Percentiles rank a stretch among this genome's conserved stretches.
Conservation (phyloP, 1,140 invertebrate genomes). For the Ceratina calcarata region DNA sequence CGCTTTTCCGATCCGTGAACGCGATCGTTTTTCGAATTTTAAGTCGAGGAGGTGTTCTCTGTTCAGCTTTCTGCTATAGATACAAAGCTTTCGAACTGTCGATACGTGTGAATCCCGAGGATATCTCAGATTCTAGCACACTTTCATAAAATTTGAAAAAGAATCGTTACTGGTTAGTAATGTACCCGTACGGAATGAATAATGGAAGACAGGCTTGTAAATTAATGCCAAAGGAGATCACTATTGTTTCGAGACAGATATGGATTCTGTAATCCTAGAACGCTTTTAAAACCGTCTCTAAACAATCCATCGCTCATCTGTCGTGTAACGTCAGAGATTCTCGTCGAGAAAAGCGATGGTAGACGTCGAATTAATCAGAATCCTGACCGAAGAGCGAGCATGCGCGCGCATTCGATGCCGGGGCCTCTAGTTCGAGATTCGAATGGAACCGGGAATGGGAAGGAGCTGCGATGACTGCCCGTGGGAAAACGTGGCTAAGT, state of each 20-base stretch:
- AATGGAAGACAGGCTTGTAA: too few species aligned
- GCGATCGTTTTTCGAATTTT: conserved; percentile 23
- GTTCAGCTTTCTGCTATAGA: not conserved
- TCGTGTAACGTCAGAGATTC: not conserved
- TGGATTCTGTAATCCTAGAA: not conserved
- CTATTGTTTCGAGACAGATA: too few species aligned
- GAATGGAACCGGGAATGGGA: not conserved
- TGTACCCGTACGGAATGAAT: too few species aligned
- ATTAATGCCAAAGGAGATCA: too few species aligned
- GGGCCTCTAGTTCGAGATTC: not conserved
- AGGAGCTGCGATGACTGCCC: conserved; percentile 6
- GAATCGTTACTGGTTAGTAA: too few species aligned
- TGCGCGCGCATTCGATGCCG: not conserved
- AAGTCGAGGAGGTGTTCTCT: not conserved
- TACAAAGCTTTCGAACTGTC: too few species aligned
- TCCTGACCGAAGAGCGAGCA: not conserved
- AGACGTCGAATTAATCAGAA: conserved; percentile 15
- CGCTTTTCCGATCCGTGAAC: not conserved
- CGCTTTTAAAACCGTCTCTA: not conserved
- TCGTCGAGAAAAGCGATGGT: not conserved
- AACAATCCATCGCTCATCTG: not conserved
- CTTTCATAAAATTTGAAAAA: too few species aligned
- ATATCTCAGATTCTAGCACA: too few species aligned
- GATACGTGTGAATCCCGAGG: too few species aligned
- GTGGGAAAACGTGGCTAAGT: conserved; percentile 30